phyloP scores from a whole-genome alignment of 2,888 invertebrate genomes.

The Synanthedon andrenaeformis region DNA sequence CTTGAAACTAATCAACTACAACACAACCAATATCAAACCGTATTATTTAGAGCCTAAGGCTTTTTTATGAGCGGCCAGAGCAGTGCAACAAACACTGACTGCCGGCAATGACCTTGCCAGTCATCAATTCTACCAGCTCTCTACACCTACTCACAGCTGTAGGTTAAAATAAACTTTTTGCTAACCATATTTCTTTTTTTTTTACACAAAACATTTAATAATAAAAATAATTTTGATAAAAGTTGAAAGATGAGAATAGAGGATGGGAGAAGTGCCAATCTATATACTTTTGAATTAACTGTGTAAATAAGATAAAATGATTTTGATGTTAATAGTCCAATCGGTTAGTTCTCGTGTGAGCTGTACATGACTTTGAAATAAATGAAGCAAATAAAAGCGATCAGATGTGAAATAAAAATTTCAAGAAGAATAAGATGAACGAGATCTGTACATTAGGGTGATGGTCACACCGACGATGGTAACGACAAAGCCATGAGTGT shows the following conservation, averaged over 20 bases:
- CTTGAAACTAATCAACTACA: slow-evolving; percentile 28
- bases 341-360: slow-evolving; percentile 36
- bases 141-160: slow-evolving; percentile 37
- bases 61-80: slow-evolving; percentile 4
- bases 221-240: slow-evolving; percentile 3
- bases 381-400: slow-evolving; percentile 39
- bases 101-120: slow-evolving; percentile 49
- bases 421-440: slow-evolving; percentile 39
- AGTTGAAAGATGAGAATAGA: slow-evolving; percentile 9
- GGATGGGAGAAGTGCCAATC: slow-evolving; percentile 45
- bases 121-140: slow-evolving; percentile 24
- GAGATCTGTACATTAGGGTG: slow-evolving; percentile 37
- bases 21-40: slow-evolving; percentile 16
- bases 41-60: background rate
- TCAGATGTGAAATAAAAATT: slow-evolving; percentile 44
- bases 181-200: slow-evolving; percentile 1
- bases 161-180: slow-evolving; percentile 2
- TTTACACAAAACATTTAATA: slow-evolving; percentile 4
- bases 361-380: slow-evolving; percentile 33
- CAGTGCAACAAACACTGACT: slow-evolving; percentile 8
- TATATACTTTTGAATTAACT: slow-evolving; percentile 21
- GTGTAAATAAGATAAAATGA: slow-evolving; percentile 10
- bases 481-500: slow-evolving; percentile 62
- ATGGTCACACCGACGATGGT: slow-evolving; percentile 56
- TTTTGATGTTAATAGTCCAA: slow-evolving; percentile 29